phyloP scores from a whole-genome alignment of 2,113 vertebrate genomes.

The Tenrec ecaudatus region DNA sequence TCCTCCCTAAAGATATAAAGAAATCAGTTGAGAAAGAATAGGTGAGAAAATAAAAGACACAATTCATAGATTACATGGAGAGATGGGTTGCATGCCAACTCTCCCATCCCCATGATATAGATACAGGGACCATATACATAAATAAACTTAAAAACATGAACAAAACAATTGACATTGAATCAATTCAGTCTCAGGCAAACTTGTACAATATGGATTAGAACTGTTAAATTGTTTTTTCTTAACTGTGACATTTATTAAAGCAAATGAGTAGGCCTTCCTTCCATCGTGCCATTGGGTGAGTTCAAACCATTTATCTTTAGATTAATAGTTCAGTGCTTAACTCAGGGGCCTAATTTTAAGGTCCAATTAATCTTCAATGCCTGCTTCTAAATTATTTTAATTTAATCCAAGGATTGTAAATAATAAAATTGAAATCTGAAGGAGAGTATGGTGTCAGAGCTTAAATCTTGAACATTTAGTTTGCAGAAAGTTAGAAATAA shows the following conservation, averaged over 20 bases:
- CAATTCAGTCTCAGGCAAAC: neutral
- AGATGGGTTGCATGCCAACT: neutral
- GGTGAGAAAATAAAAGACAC: neutral
- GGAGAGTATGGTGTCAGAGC: no score
- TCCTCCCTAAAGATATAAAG: neutral
- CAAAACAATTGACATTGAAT: neutral
- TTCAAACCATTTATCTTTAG: neutral
- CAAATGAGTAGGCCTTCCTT: neutral
- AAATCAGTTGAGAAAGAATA: neutral
- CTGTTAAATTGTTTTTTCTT: neutral
- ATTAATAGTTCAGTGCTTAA: neutral
- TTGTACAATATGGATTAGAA: neutral
- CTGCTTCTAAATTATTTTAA: neutral
- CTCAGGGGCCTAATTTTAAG: neutral
- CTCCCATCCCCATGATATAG: neutral
- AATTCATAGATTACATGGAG: neutral
- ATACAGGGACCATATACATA: neutral
- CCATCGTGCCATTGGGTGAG: neutral
- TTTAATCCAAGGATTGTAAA: no score
- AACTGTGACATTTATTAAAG: neutral
- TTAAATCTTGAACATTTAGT: no score
- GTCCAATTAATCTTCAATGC: neutral
- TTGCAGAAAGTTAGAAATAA: no score
- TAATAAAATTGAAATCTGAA: no score
- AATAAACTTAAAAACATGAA: neutral